These are phyloP conservation scores for Apotomis capreana DNA, from an alignment of 2,888 invertebrate species.

Conservation along the genomic window DNA sequence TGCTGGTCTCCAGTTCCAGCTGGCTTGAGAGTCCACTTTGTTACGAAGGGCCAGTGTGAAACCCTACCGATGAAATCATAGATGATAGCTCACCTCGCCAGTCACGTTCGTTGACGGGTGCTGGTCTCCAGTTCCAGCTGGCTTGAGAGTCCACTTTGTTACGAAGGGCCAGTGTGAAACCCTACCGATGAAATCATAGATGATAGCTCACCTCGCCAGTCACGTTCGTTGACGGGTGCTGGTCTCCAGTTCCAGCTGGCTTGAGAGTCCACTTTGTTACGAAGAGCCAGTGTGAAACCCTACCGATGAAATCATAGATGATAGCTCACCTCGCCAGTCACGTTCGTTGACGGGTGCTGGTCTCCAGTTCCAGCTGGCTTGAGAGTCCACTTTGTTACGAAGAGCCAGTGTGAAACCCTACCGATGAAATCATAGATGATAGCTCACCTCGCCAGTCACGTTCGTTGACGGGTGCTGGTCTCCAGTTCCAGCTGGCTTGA, in stretches of 20 bases:
- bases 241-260: slow-evolving; percentile 57
- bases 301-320: slow-evolving; percentile 47
- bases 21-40: slow-evolving; percentile 57
- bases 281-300: slow-evolving; percentile 60
- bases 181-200: no score
- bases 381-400: slow-evolving; percentile 45
- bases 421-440: no score
- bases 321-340: slow-evolving; percentile 56
- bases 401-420: no score
- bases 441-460: slow-evolving; percentile 62
- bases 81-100: slow-evolving; percentile 55
- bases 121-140: slow-evolving; percentile 52
- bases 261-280: slow-evolving; percentile 62
- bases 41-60: no score
- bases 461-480: slow-evolving; percentile 50
- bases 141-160: slow-evolving; percentile 56
- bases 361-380: slow-evolving; percentile 58
- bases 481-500: slow-evolving; percentile 59
- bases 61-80: no score
- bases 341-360: slow-evolving; percentile 50
- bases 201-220: slow-evolving; percentile 57
- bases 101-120: slow-evolving; percentile 51
- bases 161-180: no score
- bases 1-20: slow-evolving; percentile 51
- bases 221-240: slow-evolving; percentile 49